Conservation (phyloP, 2,888 invertebrate genomes). For the Drosophila nr. fundita region DNA sequence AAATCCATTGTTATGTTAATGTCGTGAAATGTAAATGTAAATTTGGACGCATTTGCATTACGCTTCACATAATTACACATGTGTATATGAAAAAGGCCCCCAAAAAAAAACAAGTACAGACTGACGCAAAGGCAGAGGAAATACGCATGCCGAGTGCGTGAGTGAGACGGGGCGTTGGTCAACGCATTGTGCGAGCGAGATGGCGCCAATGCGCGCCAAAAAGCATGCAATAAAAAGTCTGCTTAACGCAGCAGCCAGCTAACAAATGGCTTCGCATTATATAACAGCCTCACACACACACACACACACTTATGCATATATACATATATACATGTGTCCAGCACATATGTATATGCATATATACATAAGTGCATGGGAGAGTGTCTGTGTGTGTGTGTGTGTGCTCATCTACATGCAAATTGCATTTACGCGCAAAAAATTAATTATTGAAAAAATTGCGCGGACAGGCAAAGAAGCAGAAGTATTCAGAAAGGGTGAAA, state of each 20-base stretch:
- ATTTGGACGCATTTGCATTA: conserved; percentile 13
- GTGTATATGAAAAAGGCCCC: not conserved
- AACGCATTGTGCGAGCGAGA: conserved; percentile 41
- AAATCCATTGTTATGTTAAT: conserved; percentile 7
- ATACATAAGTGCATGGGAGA: not conserved
- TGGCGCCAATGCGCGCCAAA: conserved; percentile 61
- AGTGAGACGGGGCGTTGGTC: conserved; percentile 34
- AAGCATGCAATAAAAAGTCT: conserved; percentile 56
- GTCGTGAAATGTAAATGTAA: not conserved
- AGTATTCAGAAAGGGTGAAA: conserved; percentile 12
- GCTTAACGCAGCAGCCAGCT: conserved; percentile 37
- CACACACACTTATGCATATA: conserved; percentile 1
- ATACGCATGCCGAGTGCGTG: conserved; percentile 6
- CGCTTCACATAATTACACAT: conserved; percentile 24
- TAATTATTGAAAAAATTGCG: conserved; percentile 79
- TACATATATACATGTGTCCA: conserved; percentile 1
- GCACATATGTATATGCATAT: conserved; percentile 6
- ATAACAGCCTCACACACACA: conserved; percentile 25
- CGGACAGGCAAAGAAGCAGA: conserved; percentile 39
- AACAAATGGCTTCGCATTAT: conserved; percentile 39
- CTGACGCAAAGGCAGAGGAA: conserved; percentile 37
- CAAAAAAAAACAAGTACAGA: conserved; percentile 46
- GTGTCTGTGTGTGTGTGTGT: conserved; percentile 18
- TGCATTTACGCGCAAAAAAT: conserved; percentile 80
- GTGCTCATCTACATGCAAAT: conserved; percentile 73